These are phyloP conservation scores for Melanostoma mellinum DNA, from an alignment of 2,888 invertebrate genomes.

Conservation along the genomic window DNA sequence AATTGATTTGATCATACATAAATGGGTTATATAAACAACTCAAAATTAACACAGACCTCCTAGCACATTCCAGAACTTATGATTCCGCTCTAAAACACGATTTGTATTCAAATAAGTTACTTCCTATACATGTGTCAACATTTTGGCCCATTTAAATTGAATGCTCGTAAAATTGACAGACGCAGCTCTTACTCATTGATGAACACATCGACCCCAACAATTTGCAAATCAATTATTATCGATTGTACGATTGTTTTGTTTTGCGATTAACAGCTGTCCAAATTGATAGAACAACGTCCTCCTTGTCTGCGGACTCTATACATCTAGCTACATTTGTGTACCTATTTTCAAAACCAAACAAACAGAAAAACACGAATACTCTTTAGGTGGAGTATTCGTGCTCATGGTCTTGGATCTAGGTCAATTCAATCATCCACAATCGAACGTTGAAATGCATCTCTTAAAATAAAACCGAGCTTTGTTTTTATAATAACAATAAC, in stretches of 20 bases:
- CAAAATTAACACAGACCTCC: no score
- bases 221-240: constrained; percentile 12
- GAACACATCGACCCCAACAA: background rate
- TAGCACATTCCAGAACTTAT: no score
- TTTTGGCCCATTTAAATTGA: no score
- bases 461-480: background rate
- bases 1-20: no score
- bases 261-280: background rate
- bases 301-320: background rate
- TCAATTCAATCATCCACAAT: constrained; percentile 6
- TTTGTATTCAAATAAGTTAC: no score
- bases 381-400: background rate
- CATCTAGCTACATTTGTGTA: background rate
- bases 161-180: no score
- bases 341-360: constrained; percentile 5
- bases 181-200: background rate
- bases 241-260: background rate
- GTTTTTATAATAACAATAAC: background rate
- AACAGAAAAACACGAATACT: background rate
- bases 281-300: background rate
- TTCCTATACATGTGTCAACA: no score
- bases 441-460: background rate
- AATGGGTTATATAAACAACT: no score
- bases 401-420: background rate
- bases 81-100: no score